Base-by-base conservation (phyloP, 2,113 vertebrate genomes). In the Cettia cetti region DNA sequence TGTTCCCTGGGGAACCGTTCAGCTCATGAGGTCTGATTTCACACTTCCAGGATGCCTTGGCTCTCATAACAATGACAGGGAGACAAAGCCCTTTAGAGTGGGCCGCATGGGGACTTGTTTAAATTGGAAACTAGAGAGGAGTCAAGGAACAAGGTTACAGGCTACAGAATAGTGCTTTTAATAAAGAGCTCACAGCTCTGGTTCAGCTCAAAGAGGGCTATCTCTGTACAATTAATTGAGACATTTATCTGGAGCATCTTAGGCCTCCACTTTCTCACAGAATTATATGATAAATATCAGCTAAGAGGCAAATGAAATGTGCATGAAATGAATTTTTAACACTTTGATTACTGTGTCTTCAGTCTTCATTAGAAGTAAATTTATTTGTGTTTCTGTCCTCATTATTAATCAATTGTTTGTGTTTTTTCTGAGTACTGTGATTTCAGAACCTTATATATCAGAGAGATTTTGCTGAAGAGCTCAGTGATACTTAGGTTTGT, bases 181-280 rank as follows among this genome's bases (percentile, higher is more conserved):
- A 99, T 99, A 99, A 99, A 99, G 99, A 98, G 99, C 99, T 99
- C 99, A 99, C 98, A 98, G 97, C 98, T 98, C 98, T 96, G 97
- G 95, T 98, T 98, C 97, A 82, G 97, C 98, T 97, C 98, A 97
- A 97, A 98, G 98, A 98, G 97, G 97, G 97, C 98, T 98, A 98
- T 98, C 97, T 98, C 97, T 98, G 97, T 98, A 98, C 98, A 98
- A 98, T 99, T 99, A 99, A 99, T 99, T 99, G 99, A 99, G 99
- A 98, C 99, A 98, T 99, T 99, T 99, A 99, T 99, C 98, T 99
- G 98, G 98, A 99, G 99, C 98, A 99, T 98, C 98, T 98, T 97
- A 97, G 98, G 98, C 98, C 97, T 98, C 98, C 97, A 98, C 98
- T 98, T 98, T 98, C 98, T 98, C 98, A 98, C 98, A 98, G 98